Evolutionary conservation across 2,113 vertebrate species (phyloP), one percentile per base, ranked within the genome.

Genomic region (Columba janthina): DNA sequence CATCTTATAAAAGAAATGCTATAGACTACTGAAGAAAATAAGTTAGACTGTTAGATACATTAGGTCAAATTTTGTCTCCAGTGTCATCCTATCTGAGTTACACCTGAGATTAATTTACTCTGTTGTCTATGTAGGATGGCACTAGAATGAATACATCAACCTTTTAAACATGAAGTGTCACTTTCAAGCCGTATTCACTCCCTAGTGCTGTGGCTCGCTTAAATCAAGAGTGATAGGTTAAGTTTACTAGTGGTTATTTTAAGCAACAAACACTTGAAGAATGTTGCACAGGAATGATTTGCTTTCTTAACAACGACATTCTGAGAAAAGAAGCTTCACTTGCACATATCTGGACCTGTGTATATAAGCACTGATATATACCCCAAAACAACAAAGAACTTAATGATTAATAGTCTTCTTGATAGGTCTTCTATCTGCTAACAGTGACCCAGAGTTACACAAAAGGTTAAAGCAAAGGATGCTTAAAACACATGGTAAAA

Each of bases 101-200:
- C 85, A 67, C 10, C 10, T n/a, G 57, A 75, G 69, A 95, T 80
- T 90, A 92, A 90, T 94, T 94, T 88, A 74, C 56, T 81, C 18
- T 93, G 40, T 70, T 93, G 48, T 71, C 57, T 90, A 2, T 44
- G 38, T 60, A 84, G 34, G 69, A 64, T 85, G 84, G 16, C 48
- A 67, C 32, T 77, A 48, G 56, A 93, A 71, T 70, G 44, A 91
- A 89, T 78, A 50, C 11, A 70, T 76, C 82, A 77, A 40, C 57
- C 54, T 57, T 95, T 84, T 67, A 95, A 90, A 93, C 26, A 11
- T 40, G 22, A 85, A 83, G 19, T 74, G 62, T 80, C 78, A 82
- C 66, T 89, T 91, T 79, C 61, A 36, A 29, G 13, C 34, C 44
- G 17, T 73, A 24, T 56, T 93, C 2, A 0, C 11, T 66, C 34